These are phyloP conservation scores for Tachypleus tridentatus DNA, from an alignment of 1,140 invertebrate genomes.

Conservation along the genomic window DNA sequence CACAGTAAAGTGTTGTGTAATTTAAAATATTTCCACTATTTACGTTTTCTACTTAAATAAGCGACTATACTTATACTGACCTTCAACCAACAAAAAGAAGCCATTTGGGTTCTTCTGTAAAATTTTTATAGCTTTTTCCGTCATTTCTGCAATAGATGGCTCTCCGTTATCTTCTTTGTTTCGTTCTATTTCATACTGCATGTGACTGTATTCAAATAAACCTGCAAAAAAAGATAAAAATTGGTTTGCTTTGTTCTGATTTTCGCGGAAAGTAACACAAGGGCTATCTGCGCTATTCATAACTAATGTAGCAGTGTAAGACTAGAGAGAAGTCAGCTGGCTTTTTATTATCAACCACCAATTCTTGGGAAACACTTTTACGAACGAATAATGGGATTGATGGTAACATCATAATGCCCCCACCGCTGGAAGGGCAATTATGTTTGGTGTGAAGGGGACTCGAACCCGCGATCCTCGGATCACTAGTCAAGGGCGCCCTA, in stretches of 20 bases:
- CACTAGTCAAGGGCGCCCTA: neutral
- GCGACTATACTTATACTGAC: conserved; percentile 3
- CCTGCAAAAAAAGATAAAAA: conserved; percentile 18
- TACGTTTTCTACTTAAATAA: too few species aligned
- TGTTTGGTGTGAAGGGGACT: too few species aligned
- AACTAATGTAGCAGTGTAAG: conserved; percentile 25
- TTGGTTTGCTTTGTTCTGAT: neutral
- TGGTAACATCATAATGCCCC: too few species aligned
- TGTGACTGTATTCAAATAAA: conserved; percentile 33
- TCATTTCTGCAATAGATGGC: conserved; percentile 37
- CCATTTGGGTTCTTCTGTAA: conserved; percentile 33
- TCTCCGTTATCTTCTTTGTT: conserved; percentile 23
- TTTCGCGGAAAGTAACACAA: neutral
- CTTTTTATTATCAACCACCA: neutral
- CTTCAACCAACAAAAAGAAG: conserved; percentile 34
- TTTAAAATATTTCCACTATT: too few species aligned
- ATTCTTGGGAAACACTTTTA: too few species aligned
- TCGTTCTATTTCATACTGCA: conserved; percentile 34
- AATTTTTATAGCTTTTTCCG: conserved; percentile 34
- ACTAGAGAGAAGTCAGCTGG: conserved; percentile 29
- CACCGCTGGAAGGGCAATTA: too few species aligned
- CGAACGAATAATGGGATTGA: too few species aligned
- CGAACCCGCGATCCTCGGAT: too few species aligned
- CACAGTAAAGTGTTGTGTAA: too few species aligned
- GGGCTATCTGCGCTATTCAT: neutral